Evolutionary conservation across 2,888 invertebrate genomes (phyloP).

Genomic region (Invenusta paracnida): DNA sequence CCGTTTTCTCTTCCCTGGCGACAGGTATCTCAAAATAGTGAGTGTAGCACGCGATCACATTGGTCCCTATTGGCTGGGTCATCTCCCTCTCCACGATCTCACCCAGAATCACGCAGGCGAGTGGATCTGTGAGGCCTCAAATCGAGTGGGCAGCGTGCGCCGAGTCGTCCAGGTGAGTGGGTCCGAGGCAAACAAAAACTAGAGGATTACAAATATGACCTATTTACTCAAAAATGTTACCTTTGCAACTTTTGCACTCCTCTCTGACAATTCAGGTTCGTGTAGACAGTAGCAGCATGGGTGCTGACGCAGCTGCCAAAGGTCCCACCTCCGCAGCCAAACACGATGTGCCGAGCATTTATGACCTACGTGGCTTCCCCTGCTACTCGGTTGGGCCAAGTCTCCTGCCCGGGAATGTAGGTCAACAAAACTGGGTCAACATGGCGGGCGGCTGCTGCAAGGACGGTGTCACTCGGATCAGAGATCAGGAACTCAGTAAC

Average conservation of each 20-base stretch:
- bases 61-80: slow-evolving; percentile 9
- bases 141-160: not conserved
- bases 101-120: not conserved
- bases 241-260: too few relatives aligned
- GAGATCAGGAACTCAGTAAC: slow-evolving; percentile 5
- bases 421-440: not conserved
- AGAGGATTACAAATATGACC: too few relatives aligned
- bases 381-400: not conserved
- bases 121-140: slow-evolving; percentile 12
- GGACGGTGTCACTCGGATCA: not conserved
- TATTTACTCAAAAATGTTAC: too few relatives aligned
- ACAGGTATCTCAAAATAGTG: not conserved
- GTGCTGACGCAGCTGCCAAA: too few relatives aligned
- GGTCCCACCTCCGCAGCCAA: too few relatives aligned
- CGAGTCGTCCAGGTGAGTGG: not conserved
- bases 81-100: slow-evolving; percentile 5
- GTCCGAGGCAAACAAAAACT: too few relatives aligned
- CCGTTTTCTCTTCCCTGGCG: too few relatives aligned
- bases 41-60: not conserved
- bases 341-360: not conserved
- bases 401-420: too few relatives aligned
- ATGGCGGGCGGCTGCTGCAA: not conserved
- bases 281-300: too few relatives aligned
- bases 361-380: slow-evolving; percentile 4
- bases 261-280: too few relatives aligned